phyloP scores from a whole-genome alignment of 2,113 vertebrate species.

The Podarcis muralis region DNA sequence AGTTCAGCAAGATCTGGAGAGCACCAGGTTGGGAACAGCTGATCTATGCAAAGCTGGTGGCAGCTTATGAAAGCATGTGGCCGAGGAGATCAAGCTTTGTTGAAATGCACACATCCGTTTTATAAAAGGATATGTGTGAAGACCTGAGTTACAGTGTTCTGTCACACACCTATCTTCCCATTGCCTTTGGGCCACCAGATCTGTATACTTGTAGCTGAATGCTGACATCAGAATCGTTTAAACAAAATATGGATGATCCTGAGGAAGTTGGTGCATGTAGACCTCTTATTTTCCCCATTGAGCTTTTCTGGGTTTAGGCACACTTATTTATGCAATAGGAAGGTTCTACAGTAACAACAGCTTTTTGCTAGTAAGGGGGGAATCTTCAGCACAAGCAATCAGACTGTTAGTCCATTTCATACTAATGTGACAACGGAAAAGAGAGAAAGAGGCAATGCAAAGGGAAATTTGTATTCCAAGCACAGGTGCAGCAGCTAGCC shows the following conservation, averaged over 20 bases:
- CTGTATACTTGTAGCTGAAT: not conserved
- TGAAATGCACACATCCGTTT: not conserved
- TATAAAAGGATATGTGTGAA: not conserved
- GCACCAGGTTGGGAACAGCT: too few species aligned
- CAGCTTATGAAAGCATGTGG: not conserved
- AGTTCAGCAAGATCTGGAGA: too few species aligned
- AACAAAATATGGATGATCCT: not conserved
- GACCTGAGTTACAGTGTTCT: too few species aligned
- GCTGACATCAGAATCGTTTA: not conserved
- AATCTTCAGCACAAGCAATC: not conserved
- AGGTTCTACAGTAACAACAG: fast-evolving
- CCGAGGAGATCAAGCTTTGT: not conserved
- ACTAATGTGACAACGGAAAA: not conserved
- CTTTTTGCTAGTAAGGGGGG: not conserved
- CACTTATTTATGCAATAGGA: not conserved
- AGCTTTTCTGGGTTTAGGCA: conserved; percentile 12
- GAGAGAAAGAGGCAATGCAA: not conserved
- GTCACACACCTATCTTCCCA: not conserved
- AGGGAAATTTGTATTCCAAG: conserved; percentile 6
- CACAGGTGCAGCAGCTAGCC: not conserved
- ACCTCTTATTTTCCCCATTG: not conserved
- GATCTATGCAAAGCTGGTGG: not conserved
- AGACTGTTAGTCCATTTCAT: not conserved
- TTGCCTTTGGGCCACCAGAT: not conserved
- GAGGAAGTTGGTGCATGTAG: not conserved